Base-by-base conservation (phyloP, 53 echinoderm and acorn worm species). In the Stichopus horrens region DNA sequence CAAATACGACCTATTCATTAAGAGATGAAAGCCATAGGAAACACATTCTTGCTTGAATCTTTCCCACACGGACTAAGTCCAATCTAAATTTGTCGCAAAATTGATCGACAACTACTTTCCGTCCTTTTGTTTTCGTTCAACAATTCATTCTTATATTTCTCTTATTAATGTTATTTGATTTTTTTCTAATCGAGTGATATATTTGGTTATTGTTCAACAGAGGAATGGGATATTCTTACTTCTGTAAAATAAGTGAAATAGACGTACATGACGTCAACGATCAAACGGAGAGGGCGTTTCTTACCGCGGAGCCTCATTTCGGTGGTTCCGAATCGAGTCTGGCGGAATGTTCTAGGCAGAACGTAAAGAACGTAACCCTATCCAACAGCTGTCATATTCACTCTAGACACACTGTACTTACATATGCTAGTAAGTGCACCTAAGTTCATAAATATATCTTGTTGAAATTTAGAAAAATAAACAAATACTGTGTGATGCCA, bases 141-240 rank as follows among this genome's bases (percentile, higher is more conserved):
- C 37, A 37, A 1, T 37, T 37, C 37, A 37, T 37, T 37, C 37
- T 37, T 37, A 37, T 2, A 37, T 37, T 37, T 37, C 37, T 37
- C 37, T 37, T 2, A 37, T 37, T 37, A 37, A 37, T 37, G 37
- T 37, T 2, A 0, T 37, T 37, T 37, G 37, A 1, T 37, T 0
- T 37, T 0, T 37, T 37, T 37, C 2, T 37, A 37, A 37, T 37
- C 37, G 0, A 37, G 37, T 37, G 37, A 37, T 37, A 37, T 37
- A 52, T 37, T 53, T 77, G 7, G 14, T 52, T 52, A 5, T 52
- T 11, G 16, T 77, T 52, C 10, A 8, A 16, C 20, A 77, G 77
- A 53, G 77, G 53, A 77, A 51, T 77, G 51, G 77, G 77, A 77
- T 77, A 77, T 10, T 77, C 51, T 52, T 77, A 52, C 77, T 37